phyloP scores from a whole-genome alignment of 1,140 invertebrate species.

The Asobara japonica region DNA sequence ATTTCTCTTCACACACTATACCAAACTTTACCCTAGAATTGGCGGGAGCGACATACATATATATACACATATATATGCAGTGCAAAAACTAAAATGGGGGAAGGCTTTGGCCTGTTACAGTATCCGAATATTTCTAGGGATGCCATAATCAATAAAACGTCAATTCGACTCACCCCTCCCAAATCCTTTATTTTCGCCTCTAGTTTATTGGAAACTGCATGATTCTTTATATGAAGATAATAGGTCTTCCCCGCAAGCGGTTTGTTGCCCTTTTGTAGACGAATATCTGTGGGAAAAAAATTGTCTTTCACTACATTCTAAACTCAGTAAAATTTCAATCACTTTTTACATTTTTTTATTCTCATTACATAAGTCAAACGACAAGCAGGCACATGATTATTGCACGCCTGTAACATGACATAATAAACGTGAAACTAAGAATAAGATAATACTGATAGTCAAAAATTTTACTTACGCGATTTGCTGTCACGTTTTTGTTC shows the following conservation, averaged over 20 bases:
- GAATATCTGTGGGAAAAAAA: conserved; percentile 47
- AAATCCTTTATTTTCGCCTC: conserved; percentile 74
- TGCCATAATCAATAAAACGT: neutral
- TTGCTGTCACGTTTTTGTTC: conserved; percentile 36
- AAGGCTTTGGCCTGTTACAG: neutral
- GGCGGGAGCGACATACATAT: neutral
- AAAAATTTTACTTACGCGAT: conserved; percentile 30
- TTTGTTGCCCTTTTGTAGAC: conserved; percentile 62
- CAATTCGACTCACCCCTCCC: conserved; percentile 70
- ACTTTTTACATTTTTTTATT: neutral
- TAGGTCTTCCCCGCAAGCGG: conserved; percentile 72
- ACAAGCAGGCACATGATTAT: neutral
- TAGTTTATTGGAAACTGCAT: conserved; percentile 70
- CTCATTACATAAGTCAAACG: neutral
- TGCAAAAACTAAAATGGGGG: neutral
- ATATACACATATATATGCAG: neutral
- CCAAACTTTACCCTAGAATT: neutral
- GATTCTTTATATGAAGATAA: conserved; percentile 77
- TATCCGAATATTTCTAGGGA: neutral
- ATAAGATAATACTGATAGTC: conserved; percentile 6
- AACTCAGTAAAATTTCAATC: neutral
- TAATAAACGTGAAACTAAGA: neutral
- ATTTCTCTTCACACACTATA: no score
- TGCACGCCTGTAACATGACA: neutral
- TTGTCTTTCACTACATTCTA: neutral